Evolutionary conservation across 2,113 vertebrate species (phyloP), one percentile per base, ranked within the genome.

Genomic region (Tursiops truncatus): DNA sequence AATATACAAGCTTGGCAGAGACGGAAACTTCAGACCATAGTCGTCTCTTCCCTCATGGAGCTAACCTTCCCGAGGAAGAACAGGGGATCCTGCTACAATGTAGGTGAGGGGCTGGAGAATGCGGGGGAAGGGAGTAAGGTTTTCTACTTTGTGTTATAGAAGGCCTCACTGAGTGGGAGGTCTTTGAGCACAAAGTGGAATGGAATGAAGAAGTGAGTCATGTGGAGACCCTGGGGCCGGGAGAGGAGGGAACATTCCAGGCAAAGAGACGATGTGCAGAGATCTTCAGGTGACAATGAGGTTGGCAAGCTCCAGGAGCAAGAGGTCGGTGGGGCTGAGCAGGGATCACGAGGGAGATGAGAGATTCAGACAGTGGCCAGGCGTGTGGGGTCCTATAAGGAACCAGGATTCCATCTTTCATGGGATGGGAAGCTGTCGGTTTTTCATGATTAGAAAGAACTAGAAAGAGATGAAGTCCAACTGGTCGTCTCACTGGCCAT

Each of bases 361-460:
- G 2, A 85, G 53, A 33, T 21, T 47, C 0, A 50, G 53, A 89
- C 14, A 18, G 82, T 62, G 89, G 14, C 60, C 17, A 21, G 28
- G 36, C 0, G 0, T 5, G 12, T 14, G 60, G 8, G 1, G 38
- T 17, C 25, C 14, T 5, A 0, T 13, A 31, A 36, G 18, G 53
- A n/a, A 47, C 1, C 17, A 36, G n/a, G 41, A 11, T 6, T 56
- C 50, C n/a, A 31, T 14, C 8, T 8, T 62, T 44, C 15, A 1
- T 7, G 20, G 6, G 12, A 62, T 36, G 17, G 3, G 50, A 77
- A 67, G 9, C 47, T 47, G 13, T 0, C 10, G 56, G 20, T 2
- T 13, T 63, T 74, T 73, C 26, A 41, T 3, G 1, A 13, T 25
- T 36, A 53, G 63, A 89, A 36, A 83, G 28, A 77, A 21, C 3